A percentile compares a stretch with the other conserved stretches of the same genome.
Evolutionary conservation across 2,888 invertebrate genomes (phyloP).

Genomic region (Eugnorisma glareosa): DNA sequence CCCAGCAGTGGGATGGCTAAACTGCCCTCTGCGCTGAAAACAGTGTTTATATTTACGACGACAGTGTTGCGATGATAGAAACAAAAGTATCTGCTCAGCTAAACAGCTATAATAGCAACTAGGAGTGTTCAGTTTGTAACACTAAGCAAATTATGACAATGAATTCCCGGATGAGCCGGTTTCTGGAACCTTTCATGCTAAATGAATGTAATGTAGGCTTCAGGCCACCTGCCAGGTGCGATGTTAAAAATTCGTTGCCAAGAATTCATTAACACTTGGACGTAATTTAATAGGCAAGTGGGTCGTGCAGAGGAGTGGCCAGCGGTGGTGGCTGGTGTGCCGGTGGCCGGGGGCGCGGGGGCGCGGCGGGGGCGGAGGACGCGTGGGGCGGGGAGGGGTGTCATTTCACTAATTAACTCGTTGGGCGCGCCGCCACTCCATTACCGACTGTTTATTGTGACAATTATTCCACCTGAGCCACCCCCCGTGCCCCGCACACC

Average conservation of each 20-base stretch:
- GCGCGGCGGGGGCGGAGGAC: slow-evolving; percentile 48
- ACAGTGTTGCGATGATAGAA: not conserved
- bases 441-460: slow-evolving; percentile 88
- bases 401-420: slow-evolving; percentile 84
- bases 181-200: slow-evolving; percentile 5
- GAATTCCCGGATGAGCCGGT: slow-evolving; percentile 8
- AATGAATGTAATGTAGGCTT: not conserved
- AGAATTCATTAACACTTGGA: slow-evolving; percentile 63
- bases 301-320: slow-evolving; percentile 61
- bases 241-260: slow-evolving; percentile 54
- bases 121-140: slow-evolving; percentile 3
- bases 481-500: slow-evolving; percentile 28
- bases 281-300: slow-evolving; percentile 63
- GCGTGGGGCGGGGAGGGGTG: slow-evolving; percentile 66
- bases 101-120: not conserved
- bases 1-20: not conserved
- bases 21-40: not conserved
- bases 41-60: not conserved
- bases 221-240: not conserved
- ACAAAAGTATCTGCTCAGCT: not conserved
- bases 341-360: slow-evolving; percentile 29
- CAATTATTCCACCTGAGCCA: slow-evolving; percentile 80
- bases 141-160: slow-evolving; percentile 11
- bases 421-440: slow-evolving; percentile 85
- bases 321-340: slow-evolving; percentile 47